Base-by-base conservation (phyloP, 2,113 vertebrate species). In the Nibea coibor region DNA sequence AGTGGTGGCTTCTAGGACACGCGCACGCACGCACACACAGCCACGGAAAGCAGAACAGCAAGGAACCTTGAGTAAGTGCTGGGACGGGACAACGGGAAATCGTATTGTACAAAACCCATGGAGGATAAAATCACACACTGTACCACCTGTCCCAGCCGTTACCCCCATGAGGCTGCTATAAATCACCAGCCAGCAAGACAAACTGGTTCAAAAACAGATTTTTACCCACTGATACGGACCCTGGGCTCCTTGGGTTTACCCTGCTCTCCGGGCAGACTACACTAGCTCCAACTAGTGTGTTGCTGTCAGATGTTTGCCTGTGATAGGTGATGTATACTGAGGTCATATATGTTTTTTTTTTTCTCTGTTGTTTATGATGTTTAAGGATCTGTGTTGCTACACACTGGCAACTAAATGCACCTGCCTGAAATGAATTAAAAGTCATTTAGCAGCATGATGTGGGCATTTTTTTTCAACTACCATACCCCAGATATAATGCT, bases 1-100 rank as follows among this genome's bases (percentile, higher is more conserved):
- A 88, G 90, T 91, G 93, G 83, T 31, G 19, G 17, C 17, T 64
- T 20, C 0, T 6, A 19, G 24, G 2, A 61, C 14, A 5, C 42
- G 17, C 51, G 51, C 14, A 63, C 4, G 10, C 28, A 51, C 22
- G 4, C 17, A 19, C 12, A 53, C 4, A 62, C 20, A 5, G 26
- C 17, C 47, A 51, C 10, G 58, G n/a, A 75, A 10, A 50, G 22
- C 12, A 10, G 10, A 62, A 48, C 69, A 22, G 20, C 9, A 19
- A n/a, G 2, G 8, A 64, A 42, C 9, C 4, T 24, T 12, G 26
- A 66, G 28, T 16, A 45, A 35, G 28, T 20, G 20, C 43, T 15
- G 7, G 43, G 68, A 26, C 39, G 26, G 45, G 24, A 68, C 15
- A 59, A 28, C n/a, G 50, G 6, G 15, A 59, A 50, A 85, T 2